Evolutionary conservation across 2,888 invertebrate genomes (phyloP).

Genomic region (Omphaloscelis lunosa): DNA sequence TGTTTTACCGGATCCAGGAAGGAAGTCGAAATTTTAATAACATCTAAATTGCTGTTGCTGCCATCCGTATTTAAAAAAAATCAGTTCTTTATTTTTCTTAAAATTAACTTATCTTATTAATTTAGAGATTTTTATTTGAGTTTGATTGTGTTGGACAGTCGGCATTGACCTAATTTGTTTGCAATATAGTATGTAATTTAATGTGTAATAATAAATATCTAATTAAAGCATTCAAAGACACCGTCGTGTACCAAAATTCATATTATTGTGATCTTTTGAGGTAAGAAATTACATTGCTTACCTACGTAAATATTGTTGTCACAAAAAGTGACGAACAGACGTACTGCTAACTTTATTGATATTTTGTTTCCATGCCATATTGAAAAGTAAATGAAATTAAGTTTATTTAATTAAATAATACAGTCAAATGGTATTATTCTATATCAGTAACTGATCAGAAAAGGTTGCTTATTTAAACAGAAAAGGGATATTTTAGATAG

Average conservation of each 20-base stretch:
- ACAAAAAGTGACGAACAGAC: background rate
- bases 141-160: background rate
- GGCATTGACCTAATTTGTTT: background rate
- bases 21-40: background rate
- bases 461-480: background rate
- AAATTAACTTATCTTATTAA: background rate
- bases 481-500: background rate
- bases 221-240: background rate
- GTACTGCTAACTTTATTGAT: background rate
- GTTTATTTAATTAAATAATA: background rate
- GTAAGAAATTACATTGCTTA: slow-evolving; percentile 5
- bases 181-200: background rate
- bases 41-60: background rate
- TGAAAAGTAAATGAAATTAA: too few species aligned
- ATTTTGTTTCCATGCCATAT: slow-evolving; percentile 1
- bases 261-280: slow-evolving; percentile 1
- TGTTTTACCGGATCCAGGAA: background rate
- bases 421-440: background rate
- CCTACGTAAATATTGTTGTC: background rate
- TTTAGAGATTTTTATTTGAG: background rate
- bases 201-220: background rate
- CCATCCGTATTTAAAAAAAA: background rate
- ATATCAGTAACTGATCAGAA: background rate
- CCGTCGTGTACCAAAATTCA: background rate
- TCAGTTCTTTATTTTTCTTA: background rate